A percentile compares a stretch with the other conserved stretches of the same genome.
Conservation (phyloP, 1,140 invertebrate genomes). For the Limonius californicus region DNA sequence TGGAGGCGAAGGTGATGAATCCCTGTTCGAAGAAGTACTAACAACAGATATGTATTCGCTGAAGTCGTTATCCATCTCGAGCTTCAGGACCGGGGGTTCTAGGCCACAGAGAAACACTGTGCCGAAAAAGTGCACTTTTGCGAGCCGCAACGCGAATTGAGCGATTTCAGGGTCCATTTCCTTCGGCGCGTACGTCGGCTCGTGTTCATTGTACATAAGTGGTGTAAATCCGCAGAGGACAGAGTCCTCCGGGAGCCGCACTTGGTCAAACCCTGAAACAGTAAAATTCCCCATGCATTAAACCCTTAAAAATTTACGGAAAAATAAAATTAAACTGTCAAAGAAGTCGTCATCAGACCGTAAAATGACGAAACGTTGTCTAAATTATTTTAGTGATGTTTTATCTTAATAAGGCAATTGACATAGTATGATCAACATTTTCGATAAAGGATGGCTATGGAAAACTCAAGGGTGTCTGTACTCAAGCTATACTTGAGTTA, state of each 20-base stretch:
- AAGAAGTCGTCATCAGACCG: no score
- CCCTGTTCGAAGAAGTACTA: conserved; percentile 49
- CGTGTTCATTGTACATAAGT: conserved; percentile 70
- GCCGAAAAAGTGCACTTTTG: conserved; percentile 76
- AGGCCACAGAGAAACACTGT: conserved; percentile 87
- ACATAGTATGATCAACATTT: no score
- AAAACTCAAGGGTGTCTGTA: no score
- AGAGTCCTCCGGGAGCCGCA: conserved; percentile 81
- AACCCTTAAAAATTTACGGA: no score
- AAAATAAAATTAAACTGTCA: no score
- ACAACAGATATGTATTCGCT: conserved; percentile 71
- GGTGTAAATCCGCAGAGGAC: conserved; percentile 83
- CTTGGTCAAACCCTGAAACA: conserved; percentile 58
- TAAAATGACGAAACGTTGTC: no score
- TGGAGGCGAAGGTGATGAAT: conserved; percentile 51
- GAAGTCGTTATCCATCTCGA: conserved; percentile 61
- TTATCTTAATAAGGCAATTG: no score
- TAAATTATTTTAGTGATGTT: no score
- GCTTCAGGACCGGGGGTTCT: conserved; percentile 76
- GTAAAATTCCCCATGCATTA: no score
- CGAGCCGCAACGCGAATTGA: conserved; percentile 68
- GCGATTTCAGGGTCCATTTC: conserved; percentile 67
- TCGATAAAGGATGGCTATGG: no score
- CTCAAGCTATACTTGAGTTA: no score
- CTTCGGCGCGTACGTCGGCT: conserved; percentile 59